Conservation (phyloP, 2,797 vertebrate species). For the Allobates femoralis region DNA sequence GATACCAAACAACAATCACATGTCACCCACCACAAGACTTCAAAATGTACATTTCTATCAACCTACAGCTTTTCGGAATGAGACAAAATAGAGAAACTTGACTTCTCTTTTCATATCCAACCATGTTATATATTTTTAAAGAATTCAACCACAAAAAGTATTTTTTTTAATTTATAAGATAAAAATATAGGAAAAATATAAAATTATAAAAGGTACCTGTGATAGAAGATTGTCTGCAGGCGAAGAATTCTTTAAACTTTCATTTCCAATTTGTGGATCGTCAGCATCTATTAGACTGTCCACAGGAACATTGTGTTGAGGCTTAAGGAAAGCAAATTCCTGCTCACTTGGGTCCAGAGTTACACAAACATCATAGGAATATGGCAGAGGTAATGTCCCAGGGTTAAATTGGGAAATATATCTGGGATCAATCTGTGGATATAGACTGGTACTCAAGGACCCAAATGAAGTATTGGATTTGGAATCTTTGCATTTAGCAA, state of each 20-base stretch:
- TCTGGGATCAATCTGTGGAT: constrained; percentile 41
- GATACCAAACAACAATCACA: no score
- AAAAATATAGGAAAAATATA: not conserved
- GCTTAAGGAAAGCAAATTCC: constrained; percentile 51
- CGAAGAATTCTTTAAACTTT: not conserved
- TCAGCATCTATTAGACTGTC: constrained; percentile 44
- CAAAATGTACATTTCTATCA: no score
- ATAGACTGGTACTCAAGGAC: constrained; percentile 42
- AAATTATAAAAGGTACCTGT: constrained; percentile 15
- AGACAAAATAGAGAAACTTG: no score
- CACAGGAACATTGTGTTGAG: constrained; percentile 27
- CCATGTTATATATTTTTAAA: no score
- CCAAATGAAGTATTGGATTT: constrained; percentile 15
- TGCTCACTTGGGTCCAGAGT: constrained; percentile 51
- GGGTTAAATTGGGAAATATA: constrained; percentile 49
- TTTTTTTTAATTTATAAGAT: not conserved
- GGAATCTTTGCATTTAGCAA: constrained; percentile 33
- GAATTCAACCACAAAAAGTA: not conserved
- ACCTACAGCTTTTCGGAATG: no score
- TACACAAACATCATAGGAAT: constrained; percentile 48
- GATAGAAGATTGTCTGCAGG: not conserved
- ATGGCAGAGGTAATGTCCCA: constrained; percentile 52
- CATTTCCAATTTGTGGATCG: constrained; percentile 26
- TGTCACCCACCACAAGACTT: no score
- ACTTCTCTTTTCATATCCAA: no score